Evolutionary conservation across 2,113 vertebrate genomes (phyloP).

Genomic region (Typhlomys cinereus): DNA sequence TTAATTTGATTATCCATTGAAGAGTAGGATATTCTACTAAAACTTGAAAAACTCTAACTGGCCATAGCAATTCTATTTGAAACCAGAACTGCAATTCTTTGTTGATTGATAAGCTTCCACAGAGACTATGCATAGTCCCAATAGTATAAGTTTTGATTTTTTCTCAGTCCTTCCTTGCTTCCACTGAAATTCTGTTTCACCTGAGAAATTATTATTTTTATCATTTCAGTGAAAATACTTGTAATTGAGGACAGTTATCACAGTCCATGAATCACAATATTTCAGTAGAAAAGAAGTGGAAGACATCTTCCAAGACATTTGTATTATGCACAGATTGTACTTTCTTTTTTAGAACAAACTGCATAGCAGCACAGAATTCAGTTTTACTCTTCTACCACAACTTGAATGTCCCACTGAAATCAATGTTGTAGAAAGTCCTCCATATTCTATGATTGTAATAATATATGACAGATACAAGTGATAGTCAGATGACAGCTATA

Average conservation of each 20-base stretch:
- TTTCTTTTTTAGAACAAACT: not conserved
- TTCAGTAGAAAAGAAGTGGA: not conserved
- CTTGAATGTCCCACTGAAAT: not conserved
- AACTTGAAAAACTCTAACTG: not conserved
- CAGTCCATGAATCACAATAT: not conserved
- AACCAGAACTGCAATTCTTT: not conserved
- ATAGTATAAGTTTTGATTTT: not conserved
- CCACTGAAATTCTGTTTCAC: not conserved
- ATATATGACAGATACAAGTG: not conserved
- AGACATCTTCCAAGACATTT: not conserved
- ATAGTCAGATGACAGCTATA: too few relatives aligned
- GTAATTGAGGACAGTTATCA: not conserved
- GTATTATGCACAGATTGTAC: not conserved
- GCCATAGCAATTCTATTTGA: not conserved
- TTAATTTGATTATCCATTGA: not conserved
- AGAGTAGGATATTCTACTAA: not conserved
- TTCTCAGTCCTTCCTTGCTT: not conserved
- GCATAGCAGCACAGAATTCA: not conserved
- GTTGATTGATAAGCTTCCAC: not conserved
- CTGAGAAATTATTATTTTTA: not conserved
- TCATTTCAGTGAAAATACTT: slow-evolving; percentile 1
- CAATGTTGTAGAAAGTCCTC: not conserved
- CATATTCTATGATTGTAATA: not conserved
- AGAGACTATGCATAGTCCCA: not conserved
- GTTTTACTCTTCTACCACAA: not conserved